These are phyloP conservation scores for Protobothrops flavoviridis DNA, from an alignment of 2,113 vertebrate species.

Conservation along the genomic window DNA sequence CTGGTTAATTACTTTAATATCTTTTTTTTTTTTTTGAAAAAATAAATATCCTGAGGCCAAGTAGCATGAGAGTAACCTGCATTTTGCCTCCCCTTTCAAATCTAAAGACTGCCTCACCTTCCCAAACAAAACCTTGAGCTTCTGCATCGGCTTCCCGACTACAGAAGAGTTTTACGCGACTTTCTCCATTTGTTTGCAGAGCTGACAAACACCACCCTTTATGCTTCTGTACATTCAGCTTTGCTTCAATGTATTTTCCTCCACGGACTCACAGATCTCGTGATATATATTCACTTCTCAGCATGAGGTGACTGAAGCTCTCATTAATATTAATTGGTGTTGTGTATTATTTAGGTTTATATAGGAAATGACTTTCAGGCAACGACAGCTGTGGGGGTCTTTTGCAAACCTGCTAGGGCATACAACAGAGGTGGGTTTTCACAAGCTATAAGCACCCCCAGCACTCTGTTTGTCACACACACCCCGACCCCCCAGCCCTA, in stretches of 20 bases:
- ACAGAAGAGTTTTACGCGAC: background rate
- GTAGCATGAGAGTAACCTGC: background rate
- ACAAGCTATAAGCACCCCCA: background rate
- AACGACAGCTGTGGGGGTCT: background rate
- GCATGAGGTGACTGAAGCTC: constrained; percentile 21
- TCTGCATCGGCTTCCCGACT: fast-evolving
- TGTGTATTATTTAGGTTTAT: background rate
- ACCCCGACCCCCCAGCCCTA: fast-evolving
- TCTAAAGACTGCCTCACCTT: background rate
- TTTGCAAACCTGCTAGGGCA: background rate
- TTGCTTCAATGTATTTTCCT: background rate
- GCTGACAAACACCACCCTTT: background rate
- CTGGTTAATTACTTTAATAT: background rate
- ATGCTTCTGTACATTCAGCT: background rate
- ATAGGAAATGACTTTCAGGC: background rate
- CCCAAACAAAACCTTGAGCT: background rate
- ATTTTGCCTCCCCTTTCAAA: background rate
- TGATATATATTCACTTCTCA: constrained; percentile 13
- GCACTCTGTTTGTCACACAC: background rate
- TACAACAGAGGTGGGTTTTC: background rate
- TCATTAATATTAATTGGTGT: constrained; percentile 24
- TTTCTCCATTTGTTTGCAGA: background rate
- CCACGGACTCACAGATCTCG: background rate
- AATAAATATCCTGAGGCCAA: background rate
- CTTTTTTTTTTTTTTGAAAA: background rate